Evolutionary conservation across 2,888 invertebrate species (phyloP).

Genomic region (Drosophila lutescens): DNA sequence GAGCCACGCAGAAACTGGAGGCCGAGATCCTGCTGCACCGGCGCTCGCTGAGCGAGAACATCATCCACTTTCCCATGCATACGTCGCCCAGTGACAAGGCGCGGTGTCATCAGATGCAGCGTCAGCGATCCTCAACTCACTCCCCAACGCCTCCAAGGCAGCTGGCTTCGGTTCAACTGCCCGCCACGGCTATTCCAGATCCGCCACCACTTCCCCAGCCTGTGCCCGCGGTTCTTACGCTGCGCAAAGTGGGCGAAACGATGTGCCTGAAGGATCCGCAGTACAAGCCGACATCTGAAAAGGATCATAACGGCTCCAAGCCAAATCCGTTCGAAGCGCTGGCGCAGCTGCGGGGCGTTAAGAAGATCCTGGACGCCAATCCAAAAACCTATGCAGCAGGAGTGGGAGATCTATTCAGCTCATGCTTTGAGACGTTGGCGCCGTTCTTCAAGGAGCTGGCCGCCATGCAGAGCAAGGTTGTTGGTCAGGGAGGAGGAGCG

Average conservation of each 20-base stretch:
- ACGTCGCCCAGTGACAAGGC: conserved; percentile 90
- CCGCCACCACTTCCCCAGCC: conserved; percentile 66
- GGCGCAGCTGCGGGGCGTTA: conserved; percentile 91
- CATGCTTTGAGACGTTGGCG: conserved; percentile 91
- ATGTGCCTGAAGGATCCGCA: conserved; percentile 94
- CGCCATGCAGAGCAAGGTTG: conserved; percentile 76
- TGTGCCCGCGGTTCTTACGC: conserved; percentile 85
- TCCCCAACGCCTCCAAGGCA: conserved; percentile 82
- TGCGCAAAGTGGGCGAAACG: conserved; percentile 91
- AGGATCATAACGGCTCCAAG: conserved; percentile 84
- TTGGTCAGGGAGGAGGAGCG: conserved; percentile 23
- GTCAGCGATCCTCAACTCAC: conserved; percentile 83
- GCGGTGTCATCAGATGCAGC: conserved; percentile 88
- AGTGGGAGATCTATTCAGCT: conserved; percentile 88
- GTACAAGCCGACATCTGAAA: conserved; percentile 87
- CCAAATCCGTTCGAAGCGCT: conserved; percentile 91
- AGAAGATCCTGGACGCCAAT: conserved; percentile 90
- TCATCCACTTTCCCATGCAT: conserved; percentile 86
- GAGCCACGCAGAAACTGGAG: conserved; percentile 82
- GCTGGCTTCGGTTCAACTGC: conserved; percentile 46
- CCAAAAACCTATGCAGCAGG: conserved; percentile 85
- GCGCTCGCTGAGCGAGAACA: conserved; percentile 90
- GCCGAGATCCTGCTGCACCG: conserved; percentile 87
- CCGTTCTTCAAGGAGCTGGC: conserved; percentile 86
- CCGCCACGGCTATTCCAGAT: conserved; percentile 54